phyloP scores from a whole-genome alignment of 2,888 invertebrate species.

The Leuctra nigra region DNA sequence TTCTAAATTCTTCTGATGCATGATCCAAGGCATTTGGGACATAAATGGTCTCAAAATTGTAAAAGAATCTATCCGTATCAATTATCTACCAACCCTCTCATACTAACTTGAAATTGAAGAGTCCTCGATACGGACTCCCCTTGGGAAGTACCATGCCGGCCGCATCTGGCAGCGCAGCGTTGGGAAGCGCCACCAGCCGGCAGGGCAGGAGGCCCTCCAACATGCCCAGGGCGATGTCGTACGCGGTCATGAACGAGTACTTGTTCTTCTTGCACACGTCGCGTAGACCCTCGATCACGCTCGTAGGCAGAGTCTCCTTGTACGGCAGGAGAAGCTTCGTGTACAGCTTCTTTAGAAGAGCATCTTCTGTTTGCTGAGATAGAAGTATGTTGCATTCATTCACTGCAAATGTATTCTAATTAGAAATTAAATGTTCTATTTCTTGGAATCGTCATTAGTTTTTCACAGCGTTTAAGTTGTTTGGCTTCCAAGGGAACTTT shows the following conservation, averaged over 20 bases:
- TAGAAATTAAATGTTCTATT: too few relatives aligned
- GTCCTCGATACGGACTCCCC: not conserved
- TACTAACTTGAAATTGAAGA: conserved; percentile 9
- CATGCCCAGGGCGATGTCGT: conserved; percentile 14
- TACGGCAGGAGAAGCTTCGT: conserved; percentile 3
- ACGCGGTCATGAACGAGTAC: conserved; percentile 12
- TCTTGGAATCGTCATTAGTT: not conserved
- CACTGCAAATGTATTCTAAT: too few relatives aligned
- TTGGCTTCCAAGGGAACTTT: too few relatives aligned
- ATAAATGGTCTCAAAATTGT: too few relatives aligned
- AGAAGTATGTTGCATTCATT: not conserved
- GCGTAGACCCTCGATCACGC: not conserved
- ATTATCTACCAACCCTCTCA: too few relatives aligned
- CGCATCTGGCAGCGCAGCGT: not conserved
- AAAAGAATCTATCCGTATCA: too few relatives aligned
- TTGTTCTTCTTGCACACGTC: not conserved
- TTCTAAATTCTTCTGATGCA: too few relatives aligned
- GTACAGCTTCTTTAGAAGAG: conserved; percentile 1
- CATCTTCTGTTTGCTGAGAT: not conserved
- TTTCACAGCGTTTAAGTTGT: too few relatives aligned
- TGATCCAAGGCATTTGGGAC: too few relatives aligned
- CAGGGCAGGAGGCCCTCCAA: conserved; percentile 7
- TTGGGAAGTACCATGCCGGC: conserved; percentile 9
- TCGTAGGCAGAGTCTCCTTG: not conserved
- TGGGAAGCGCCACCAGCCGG: not conserved